A percentile compares a stretch with the other conserved stretches of the same genome.
These are phyloP conservation scores for Dioctria rufipes DNA, from an alignment of 2,888 invertebrate genomes.

Conservation along the genomic window DNA sequence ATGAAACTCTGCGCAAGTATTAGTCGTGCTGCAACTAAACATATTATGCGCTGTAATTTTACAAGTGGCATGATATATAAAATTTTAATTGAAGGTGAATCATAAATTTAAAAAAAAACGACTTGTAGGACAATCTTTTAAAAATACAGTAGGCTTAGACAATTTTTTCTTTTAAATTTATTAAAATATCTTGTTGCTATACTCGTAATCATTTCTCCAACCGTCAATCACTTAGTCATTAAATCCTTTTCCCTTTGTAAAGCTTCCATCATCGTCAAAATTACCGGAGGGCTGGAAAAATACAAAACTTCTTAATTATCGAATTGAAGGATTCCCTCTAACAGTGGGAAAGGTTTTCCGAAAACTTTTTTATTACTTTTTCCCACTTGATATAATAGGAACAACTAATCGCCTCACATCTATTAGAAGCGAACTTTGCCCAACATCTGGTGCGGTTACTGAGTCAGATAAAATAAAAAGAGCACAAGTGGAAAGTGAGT, in stretches of 20 bases:
- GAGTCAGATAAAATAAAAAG: conserved; percentile 24
- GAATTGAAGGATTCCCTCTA: conserved; percentile 18
- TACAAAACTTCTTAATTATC: conserved; percentile 47
- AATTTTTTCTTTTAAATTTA: too few species aligned
- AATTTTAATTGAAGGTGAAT: too few species aligned
- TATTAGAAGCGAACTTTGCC: conserved; percentile 31
- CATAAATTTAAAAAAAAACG: too few species aligned
- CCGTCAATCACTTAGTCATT: neutral
- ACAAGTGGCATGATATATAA: too few species aligned
- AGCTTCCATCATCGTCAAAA: neutral
- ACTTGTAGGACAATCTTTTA: too few species aligned
- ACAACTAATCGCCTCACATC: conserved; percentile 42
- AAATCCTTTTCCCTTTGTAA: conserved; percentile 36
- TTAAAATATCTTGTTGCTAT: too few species aligned
- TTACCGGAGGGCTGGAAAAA: conserved; percentile 13
- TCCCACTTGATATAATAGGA: conserved; percentile 46
- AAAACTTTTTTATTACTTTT: conserved; percentile 40
- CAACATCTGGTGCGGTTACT: conserved; percentile 16
- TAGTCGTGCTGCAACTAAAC: too few species aligned
- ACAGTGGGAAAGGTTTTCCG: conserved; percentile 17
- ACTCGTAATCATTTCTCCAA: too few species aligned
- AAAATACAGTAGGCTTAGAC: too few species aligned
- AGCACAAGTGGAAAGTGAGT: conserved; percentile 5
- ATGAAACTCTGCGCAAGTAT: too few species aligned
- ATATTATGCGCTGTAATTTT: too few species aligned